Percentiles rank a stretch among this genome's conserved stretches.
phyloP scores from a whole-genome alignment of 2,113 vertebrate genomes.

The Myanophis thanlyinensis region DNA sequence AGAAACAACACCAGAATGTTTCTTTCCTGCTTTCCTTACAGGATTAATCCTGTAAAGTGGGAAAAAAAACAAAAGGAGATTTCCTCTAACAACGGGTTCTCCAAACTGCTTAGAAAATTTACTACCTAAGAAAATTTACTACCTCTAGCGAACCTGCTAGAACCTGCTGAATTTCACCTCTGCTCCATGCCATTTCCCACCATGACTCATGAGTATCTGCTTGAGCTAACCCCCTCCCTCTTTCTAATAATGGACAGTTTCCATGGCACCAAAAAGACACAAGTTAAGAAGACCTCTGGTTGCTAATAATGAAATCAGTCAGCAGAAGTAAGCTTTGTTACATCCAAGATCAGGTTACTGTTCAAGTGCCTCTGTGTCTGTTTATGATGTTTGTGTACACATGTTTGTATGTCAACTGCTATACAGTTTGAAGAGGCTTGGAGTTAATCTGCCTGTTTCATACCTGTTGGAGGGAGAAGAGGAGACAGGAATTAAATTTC shows the following conservation, averaged over 20 bases:
- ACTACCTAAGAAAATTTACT: too few species aligned
- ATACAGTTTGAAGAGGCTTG: slow-evolving; percentile 26
- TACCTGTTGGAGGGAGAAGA: slow-evolving; percentile 49
- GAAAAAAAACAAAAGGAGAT: too few species aligned
- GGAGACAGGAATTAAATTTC: slow-evolving; percentile 61
- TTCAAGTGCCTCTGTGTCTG: slow-evolving; percentile 8
- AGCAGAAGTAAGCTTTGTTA: slow-evolving; percentile 27
- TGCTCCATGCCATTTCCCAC: neutral
- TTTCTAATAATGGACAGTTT: neutral
- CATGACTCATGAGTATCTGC: neutral
- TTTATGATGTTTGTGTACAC: slow-evolving; percentile 34
- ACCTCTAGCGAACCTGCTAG: too few species aligned
- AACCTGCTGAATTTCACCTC: too few species aligned
- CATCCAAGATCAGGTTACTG: slow-evolving; percentile 11
- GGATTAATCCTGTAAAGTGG: too few species aligned
- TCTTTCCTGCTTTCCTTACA: too few species aligned
- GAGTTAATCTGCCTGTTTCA: slow-evolving; percentile 60
- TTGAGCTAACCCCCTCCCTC: neutral
- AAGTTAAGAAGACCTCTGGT: slow-evolving; percentile 33
- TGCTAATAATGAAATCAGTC: slow-evolving; percentile 34
- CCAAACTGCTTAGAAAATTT: too few species aligned
- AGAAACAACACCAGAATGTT: too few species aligned
- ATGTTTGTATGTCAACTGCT: slow-evolving; percentile 43
- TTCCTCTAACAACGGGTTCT: too few species aligned
- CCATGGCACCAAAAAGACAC: neutral